These are phyloP conservation scores for Gymnoscopelus microlampas DNA, from an alignment of 2,797 vertebrate species.

Conservation along the genomic window DNA sequence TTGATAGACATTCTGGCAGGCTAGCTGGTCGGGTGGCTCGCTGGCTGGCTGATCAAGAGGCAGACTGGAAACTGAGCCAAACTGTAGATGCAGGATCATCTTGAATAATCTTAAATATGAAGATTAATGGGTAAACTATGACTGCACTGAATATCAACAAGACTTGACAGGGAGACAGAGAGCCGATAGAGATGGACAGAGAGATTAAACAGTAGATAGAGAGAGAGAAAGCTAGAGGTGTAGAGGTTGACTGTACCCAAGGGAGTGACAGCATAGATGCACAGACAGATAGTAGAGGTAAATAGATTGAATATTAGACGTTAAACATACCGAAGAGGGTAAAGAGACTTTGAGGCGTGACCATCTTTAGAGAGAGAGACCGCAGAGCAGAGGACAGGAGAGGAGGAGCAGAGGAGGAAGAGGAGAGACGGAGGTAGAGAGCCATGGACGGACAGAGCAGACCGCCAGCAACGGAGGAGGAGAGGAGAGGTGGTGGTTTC, in stretches of 20 bases:
- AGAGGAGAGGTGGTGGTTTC: constrained; percentile 92
- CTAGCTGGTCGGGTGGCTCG: constrained; percentile 6
- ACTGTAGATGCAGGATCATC: constrained; percentile 20
- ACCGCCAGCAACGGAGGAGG: constrained; percentile 92
- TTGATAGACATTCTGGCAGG: neutral
- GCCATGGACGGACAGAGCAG: constrained; percentile 93
- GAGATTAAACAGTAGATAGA: constrained; percentile 35
- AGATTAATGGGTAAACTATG: constrained; percentile 10
- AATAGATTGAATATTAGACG: constrained; percentile 87
- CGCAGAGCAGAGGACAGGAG: constrained; percentile 94
- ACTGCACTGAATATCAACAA: constrained; percentile 35
- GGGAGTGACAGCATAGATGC: neutral
- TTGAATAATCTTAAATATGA: constrained; percentile 15
- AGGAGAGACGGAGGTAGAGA: constrained; percentile 92
- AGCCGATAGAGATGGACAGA: constrained; percentile 72
- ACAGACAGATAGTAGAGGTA: constrained; percentile 45
- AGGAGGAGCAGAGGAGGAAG: constrained; percentile 92
- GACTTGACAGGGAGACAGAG: constrained; percentile 46
- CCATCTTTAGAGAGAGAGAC: constrained; percentile 98
- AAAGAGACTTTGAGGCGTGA: constrained; percentile 98
- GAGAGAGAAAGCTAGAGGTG: neutral
- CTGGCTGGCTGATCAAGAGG: constrained; percentile 13
- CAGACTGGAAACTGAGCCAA: constrained; percentile 27
- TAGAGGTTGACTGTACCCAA: neutral
- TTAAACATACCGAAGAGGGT: constrained; percentile 97